Evolutionary conservation across 2,888 invertebrate genomes (phyloP).

Genomic region (Drosophila dives): DNA sequence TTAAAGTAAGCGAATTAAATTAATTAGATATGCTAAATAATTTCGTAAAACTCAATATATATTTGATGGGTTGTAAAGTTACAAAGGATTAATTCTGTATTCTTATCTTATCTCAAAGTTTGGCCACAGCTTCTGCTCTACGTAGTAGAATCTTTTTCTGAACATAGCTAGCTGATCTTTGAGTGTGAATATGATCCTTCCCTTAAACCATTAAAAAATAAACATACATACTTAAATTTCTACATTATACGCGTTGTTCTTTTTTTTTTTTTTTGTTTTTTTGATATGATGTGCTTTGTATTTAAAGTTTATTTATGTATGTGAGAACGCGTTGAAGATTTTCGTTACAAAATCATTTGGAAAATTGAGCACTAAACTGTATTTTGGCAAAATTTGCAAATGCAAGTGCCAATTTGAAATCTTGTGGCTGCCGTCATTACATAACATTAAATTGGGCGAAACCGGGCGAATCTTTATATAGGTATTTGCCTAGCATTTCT

Average conservation of each 20-base stretch:
- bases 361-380: conserved; percentile 66
- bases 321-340: conserved; percentile 37
- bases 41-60: conserved; percentile 10
- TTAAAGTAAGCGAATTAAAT: conserved; percentile 19
- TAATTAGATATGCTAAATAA: conserved; percentile 14
- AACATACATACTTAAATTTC: conserved; percentile 17
- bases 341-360: conserved; percentile 32
- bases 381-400: conserved; percentile 80
- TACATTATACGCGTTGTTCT: conserved; percentile 43
- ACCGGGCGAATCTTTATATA: conserved; percentile 62
- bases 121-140: conserved; percentile 9
- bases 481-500: conserved; percentile 44
- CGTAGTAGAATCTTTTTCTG: conserved; percentile 17
- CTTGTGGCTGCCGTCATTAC: conserved; percentile 42
- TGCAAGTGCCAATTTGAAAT: conserved; percentile 66
- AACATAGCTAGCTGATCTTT: conserved; percentile 9
- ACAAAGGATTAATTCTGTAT: conserved; percentile 5
- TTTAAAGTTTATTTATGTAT: conserved; percentile 45
- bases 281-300: conserved; percentile 67
- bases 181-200: conserved; percentile 7
- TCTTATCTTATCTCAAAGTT: conserved; percentile 4
- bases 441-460: conserved; percentile 61
- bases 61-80: neutral
- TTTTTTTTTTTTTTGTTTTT: neutral
- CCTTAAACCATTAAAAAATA: conserved; percentile 10